A percentile compares a stretch with the other conserved stretches of the same genome.
These are phyloP conservation scores for Hedychridium roseum DNA, from an alignment of 2,888 invertebrate species.

Conservation along the genomic window DNA sequence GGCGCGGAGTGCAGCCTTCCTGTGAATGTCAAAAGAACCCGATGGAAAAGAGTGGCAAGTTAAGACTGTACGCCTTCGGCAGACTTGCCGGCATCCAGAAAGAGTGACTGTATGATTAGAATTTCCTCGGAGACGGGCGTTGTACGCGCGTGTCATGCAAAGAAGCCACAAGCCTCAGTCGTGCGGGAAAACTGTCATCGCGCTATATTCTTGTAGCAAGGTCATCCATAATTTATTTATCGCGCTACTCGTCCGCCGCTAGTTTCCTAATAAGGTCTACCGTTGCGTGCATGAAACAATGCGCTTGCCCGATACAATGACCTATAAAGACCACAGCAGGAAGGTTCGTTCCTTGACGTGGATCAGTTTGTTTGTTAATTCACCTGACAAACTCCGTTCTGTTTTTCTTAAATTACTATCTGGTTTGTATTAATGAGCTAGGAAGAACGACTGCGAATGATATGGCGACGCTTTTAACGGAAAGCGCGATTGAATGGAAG, in stretches of 20 bases:
- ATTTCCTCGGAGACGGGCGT: background rate
- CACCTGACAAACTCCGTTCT: too few relatives aligned
- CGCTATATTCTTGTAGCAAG: slow-evolving; percentile 14
- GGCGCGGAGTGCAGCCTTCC: too few relatives aligned
- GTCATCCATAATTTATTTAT: slow-evolving; percentile 7
- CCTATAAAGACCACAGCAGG: slow-evolving; percentile 6
- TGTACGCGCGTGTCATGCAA: background rate
- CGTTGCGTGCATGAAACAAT: background rate
- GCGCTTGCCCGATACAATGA: slow-evolving; percentile 5
- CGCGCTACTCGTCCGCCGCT: slow-evolving; percentile 1
- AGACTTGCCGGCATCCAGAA: slow-evolving; percentile 2
- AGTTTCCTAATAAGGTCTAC: slow-evolving; percentile 14
- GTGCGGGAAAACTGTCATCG: slow-evolving; percentile 6
- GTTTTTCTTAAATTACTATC: too few relatives aligned
- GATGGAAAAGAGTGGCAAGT: too few relatives aligned
- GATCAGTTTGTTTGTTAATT: too few relatives aligned
- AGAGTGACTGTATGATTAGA: slow-evolving; percentile 3
- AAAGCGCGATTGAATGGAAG: too few relatives aligned
- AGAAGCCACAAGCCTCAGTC: slow-evolving; percentile 1
- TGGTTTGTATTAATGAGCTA: too few relatives aligned
- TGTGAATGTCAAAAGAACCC: too few relatives aligned
- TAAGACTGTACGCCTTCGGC: background rate
- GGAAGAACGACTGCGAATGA: too few relatives aligned
- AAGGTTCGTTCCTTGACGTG: too few relatives aligned
- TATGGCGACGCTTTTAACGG: too few relatives aligned